Base-by-base conservation (phyloP, 2,797 vertebrate species). In the Pyrocephalus nanus region DNA sequence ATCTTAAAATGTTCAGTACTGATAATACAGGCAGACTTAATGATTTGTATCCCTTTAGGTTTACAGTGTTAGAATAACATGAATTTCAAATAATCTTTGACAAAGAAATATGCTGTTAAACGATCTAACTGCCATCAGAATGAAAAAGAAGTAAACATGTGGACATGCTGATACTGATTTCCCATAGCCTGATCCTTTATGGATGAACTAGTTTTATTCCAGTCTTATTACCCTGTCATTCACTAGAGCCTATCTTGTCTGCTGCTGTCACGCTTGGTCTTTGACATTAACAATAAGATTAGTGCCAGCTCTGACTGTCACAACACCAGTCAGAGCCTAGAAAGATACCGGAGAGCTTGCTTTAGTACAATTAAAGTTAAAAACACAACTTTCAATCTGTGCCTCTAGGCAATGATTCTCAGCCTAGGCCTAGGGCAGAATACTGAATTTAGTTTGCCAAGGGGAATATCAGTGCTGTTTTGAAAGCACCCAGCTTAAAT, bases 251-350 rank as follows among this genome's bases (percentile, higher is more conserved):
- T 98, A 97, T 98, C 97, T 98, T 96, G 95, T 96, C 96, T 97
- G 42, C 47, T 76, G 81, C 96, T 82, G 92, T 97, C 97, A 96
- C 0, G 6, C 86, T 96, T 95, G 88, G 91, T 96, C 96, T 97
- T 94, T 96, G 95, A 96, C 96, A 97, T 96, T 97, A 97, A 97
- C 96, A 98, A 94, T 96, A 96, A 97, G 98, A 98, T 98, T 97
- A 98, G 69, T 27, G 71, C 78, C 32, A 93, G 71, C 77, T 82
- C 82, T 84, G 92, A 91, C 93, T 97, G 95, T 97, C 96, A 97
- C 88, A 95, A 80, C 75, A 95, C 70, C 70, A 90, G 76, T 40
- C 51, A 53, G 43, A 91, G 73, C 51, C 71, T 76, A 30, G 81
- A 90, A 97, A 97, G 88, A 96, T 95, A 95, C 36, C 0, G 1